Percentiles rank a stretch among this genome's conserved stretches.
Conservation (phyloP, 2,113 vertebrate species). For the Nibea coibor region DNA sequence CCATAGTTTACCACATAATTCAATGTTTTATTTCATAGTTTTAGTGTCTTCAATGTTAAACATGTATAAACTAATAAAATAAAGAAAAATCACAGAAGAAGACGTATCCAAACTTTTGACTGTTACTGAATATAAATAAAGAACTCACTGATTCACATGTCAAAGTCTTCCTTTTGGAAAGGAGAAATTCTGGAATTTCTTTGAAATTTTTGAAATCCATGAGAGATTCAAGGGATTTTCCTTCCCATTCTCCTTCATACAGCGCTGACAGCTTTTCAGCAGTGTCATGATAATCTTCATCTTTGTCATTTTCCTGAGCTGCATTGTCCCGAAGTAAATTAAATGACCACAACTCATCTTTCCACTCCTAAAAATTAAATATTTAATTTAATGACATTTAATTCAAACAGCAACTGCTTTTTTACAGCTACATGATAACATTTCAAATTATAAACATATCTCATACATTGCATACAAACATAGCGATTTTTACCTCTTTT, state of each 20-base stretch:
- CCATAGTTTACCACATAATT: too few relatives aligned
- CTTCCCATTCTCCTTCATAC: slow-evolving; percentile 53
- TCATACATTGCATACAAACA: neutral
- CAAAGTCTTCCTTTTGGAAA: neutral
- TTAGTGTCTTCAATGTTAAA: too few relatives aligned
- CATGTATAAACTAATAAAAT: too few relatives aligned
- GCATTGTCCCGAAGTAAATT: neutral
- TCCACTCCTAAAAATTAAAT: slow-evolving; percentile 59
- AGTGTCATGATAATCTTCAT: neutral
- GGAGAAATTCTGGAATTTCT: slow-evolving; percentile 51
- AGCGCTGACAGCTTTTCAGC: slow-evolving; percentile 37
- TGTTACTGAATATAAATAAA: too few relatives aligned
- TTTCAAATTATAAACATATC: neutral
- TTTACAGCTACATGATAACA: neutral
- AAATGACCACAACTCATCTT: slow-evolving; percentile 43
- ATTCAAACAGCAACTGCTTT: neutral
- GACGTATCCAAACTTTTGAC: too few relatives aligned
- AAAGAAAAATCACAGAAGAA: too few relatives aligned
- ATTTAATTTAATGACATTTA: neutral
- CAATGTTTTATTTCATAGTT: too few relatives aligned
- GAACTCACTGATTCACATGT: slow-evolving; percentile 17
- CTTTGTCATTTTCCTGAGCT: neutral
- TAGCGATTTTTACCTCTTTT: neutral
- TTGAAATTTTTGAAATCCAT: slow-evolving; percentile 36
- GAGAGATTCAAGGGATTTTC: neutral